A percentile compares a stretch with the other conserved stretches of the same genome.
Conservation (phyloP, 2,113 vertebrate genomes). For the Ceyx melanurus region DNA sequence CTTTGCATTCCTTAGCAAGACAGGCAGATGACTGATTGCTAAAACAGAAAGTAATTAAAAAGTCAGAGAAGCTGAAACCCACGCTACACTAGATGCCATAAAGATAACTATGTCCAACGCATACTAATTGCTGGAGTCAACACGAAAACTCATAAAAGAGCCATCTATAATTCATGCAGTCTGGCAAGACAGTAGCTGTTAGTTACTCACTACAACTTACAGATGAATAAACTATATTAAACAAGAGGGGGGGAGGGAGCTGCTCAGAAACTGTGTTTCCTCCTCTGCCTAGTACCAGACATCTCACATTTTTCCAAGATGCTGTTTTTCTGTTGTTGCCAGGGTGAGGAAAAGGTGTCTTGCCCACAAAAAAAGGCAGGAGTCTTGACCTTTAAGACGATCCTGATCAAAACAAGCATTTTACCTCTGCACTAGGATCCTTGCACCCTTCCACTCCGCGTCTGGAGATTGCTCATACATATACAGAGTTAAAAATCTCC, state of each 20-base stretch:
- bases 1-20: background rate
- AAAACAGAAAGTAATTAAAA: conserved; percentile 48
- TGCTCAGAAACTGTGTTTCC: background rate
- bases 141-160: conserved; percentile 49
- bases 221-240: conserved; percentile 19
- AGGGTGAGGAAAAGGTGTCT: background rate
- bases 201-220: conserved; percentile 14
- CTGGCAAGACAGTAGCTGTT: conserved; percentile 24
- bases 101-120: conserved; percentile 17
- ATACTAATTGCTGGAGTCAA: conserved; percentile 47
- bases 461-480: background rate
- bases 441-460: background rate
- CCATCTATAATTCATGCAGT: conserved; percentile 63
- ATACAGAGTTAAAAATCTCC: background rate
- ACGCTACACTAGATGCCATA: conserved; percentile 18
- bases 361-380: background rate
- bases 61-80: conserved; percentile 29
- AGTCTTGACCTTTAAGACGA: background rate
- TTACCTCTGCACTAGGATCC: background rate
- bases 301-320: background rate
- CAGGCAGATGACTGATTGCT: conserved; percentile 38
- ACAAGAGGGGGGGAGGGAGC: background rate
- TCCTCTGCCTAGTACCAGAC: background rate
- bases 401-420: background rate
- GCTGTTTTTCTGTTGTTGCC: background rate